Base-by-base conservation (phyloP, 2,888 invertebrate species). In the Lepidochrysops patricia region DNA sequence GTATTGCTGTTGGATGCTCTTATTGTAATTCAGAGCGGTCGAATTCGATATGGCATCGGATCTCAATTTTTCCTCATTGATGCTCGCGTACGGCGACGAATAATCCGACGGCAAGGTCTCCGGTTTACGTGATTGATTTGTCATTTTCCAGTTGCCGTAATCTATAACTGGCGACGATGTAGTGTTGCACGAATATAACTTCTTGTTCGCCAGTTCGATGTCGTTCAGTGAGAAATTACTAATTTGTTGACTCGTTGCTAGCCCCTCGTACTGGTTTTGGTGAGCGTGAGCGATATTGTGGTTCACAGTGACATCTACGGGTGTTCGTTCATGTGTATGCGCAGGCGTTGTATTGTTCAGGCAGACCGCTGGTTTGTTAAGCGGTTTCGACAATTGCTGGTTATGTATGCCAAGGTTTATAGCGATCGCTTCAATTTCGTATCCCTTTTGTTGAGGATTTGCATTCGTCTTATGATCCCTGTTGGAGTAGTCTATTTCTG, bases 121-220 rank as follows among this genome's bases (percentile, higher is more conserved):
- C 62, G 76, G 78, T 69, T 85, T 85, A 6, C 86, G 74, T 61
- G 79, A 73, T 69, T 77, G 84, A 66, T 74, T 84, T 12, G 77
- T 62, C 65, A 82, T 75, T 68, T 86, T 88, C 87, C 87, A 88
- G 66, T 83, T 87, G 13, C 85, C 86, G 64, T 85, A 88, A 67
- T 88, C 84, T 48, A 87, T 68, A 3, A 82, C 80, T 4, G 76
- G 65, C 6, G 82, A 66, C n/a, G 82, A 57, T n/a, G 76, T 63
- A 1, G 77, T 64, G 64, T 74, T 84, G 66, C 80, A 75, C 15
- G 79, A 70, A 69, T 81, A 89, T 12, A 88, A 67, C 65, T 88
- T 89, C 62, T 88, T 89, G 63, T 87, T 88, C 0, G 87, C 86
- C 43, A 83, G 48, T 66, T 89, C 88, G 63, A 88, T 87, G 60